A percentile compares a stretch with the other conserved stretches of the same genome.
phyloP scores from a whole-genome alignment of 2,797 vertebrate species.

The Gastrophryne carolinensis region DNA sequence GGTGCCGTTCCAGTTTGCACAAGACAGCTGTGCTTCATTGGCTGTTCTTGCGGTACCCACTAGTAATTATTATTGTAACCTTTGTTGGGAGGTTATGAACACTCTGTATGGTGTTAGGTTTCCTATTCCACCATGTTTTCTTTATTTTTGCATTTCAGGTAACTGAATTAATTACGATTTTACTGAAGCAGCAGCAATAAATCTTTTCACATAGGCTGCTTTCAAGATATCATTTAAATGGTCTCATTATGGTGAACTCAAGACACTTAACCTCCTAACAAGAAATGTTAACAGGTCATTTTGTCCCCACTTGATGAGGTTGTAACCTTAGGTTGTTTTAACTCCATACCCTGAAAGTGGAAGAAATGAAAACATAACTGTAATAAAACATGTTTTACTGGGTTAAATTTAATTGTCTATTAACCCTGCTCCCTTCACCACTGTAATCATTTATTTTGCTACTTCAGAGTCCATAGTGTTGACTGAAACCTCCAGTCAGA shows the following conservation, averaged over 20 bases:
- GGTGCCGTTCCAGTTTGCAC: conserved; percentile 6
- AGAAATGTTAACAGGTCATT: conserved; percentile 34
- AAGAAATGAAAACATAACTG: conserved; percentile 27
- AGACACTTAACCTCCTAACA: conserved; percentile 31
- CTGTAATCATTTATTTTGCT: too few species aligned
- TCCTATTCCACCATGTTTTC: conserved; percentile 34
- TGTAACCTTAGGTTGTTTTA: conserved; percentile 22
- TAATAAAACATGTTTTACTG: conserved; percentile 8
- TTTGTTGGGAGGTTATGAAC: conserved; percentile 43
- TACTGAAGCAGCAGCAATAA: conserved; percentile 35
- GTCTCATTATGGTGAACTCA: conserved; percentile 34
- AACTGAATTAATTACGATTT: conserved; percentile 42
- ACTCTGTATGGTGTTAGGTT: conserved; percentile 35
- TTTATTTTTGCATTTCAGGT: conserved; percentile 38
- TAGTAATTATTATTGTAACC: conserved; percentile 46
- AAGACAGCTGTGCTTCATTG: conserved; percentile 37
- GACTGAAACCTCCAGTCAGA: too few species aligned
- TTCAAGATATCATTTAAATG: conserved; percentile 40
- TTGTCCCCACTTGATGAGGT: conserved; percentile 16
- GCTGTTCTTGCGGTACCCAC: conserved; percentile 35
- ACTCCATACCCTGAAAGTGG: background rate
- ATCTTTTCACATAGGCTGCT: conserved; percentile 27
- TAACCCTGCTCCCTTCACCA: too few species aligned
- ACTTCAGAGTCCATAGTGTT: too few species aligned
- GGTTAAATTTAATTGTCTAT: background rate